Conservation (phyloP, 2,797 vertebrate genomes). For the Hypotaenidia okinawae region DNA sequence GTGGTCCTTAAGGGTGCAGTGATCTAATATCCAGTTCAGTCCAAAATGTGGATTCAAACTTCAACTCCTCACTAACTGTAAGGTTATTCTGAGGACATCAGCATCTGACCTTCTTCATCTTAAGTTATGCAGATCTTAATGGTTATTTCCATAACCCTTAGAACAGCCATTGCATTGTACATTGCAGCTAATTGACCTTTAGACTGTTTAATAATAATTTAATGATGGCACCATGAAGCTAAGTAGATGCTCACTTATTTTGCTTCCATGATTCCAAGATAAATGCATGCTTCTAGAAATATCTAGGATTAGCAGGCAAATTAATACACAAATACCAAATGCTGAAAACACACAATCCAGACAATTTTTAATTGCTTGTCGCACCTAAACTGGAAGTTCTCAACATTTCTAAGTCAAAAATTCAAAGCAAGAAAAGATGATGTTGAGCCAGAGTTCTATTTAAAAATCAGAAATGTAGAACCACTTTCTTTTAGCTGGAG, state of each 20-base stretch:
- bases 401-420: not conserved
- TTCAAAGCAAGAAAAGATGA: not conserved
- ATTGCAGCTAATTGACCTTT: not conserved
- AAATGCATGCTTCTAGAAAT: not conserved
- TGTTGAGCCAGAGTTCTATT: not conserved
- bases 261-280: not conserved
- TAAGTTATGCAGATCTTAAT: not conserved
- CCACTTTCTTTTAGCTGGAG: not conserved
- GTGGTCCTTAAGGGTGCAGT: not conserved
- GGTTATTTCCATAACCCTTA: not conserved
- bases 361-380: not conserved
- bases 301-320: not conserved
- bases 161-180: not conserved
- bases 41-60: not conserved
- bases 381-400: not conserved
- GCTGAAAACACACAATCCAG: not conserved
- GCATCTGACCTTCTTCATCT: not conserved
- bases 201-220: not conserved
- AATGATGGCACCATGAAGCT: not conserved
- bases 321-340: not conserved
- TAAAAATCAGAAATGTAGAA: not conserved
- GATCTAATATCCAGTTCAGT: not conserved
- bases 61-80: not conserved
- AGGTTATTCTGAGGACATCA: not conserved
- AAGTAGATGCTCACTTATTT: not conserved